Base-by-base conservation (phyloP, 2,113 vertebrate genomes). In the Sula dactylatra region DNA sequence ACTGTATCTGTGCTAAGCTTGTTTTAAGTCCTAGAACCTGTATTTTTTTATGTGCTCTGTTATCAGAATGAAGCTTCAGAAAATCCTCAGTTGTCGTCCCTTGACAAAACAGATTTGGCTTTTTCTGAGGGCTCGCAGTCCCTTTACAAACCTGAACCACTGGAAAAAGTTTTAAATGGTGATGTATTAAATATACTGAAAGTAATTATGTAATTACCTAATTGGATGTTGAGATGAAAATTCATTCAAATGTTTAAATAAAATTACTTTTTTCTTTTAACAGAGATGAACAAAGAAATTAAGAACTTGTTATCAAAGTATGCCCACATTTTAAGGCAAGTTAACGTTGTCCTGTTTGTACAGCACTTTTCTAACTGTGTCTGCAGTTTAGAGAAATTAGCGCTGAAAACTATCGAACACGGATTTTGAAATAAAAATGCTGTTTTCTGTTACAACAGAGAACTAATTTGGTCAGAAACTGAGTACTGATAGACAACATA, bases 251-350 rank as follows among this genome's bases (percentile, higher is more conserved):
- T 56, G 29, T 70, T 89, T 67, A 58, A 89, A 82, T 54, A 31
- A 92, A 87, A 44, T 66, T 8, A 3, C 31, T 66, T 40, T 34
- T 96, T 88, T 82, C 49, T 97, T 84, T 96, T 69, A 78, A 95
- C 97, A 98, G 98, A 98, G 54, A 95, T 94, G 59, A 97, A 69
- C 92, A 97, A 98, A 81, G 98, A 98, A 93, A 97, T 98, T 89
- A 97, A 80, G 82, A 84, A 69, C 42, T 95, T 98, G 74, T 79
- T 98, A 64, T 96, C 97, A 86, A 92, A 98, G 88, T 98, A 98
- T 82, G 98, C 97, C 91, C 96, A 97, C 61, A 83, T 96, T 65
- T 89, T 98, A 96, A 98, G 98, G 98, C 96, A 98, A 98, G 98
- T 98, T 61, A 26, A 79, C n/a, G 16, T 67, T 21, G 32, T 72